These are phyloP conservation scores for Mesembrinibis cayennensis DNA, from an alignment of 2,113 vertebrate species.

Conservation along the genomic window DNA sequence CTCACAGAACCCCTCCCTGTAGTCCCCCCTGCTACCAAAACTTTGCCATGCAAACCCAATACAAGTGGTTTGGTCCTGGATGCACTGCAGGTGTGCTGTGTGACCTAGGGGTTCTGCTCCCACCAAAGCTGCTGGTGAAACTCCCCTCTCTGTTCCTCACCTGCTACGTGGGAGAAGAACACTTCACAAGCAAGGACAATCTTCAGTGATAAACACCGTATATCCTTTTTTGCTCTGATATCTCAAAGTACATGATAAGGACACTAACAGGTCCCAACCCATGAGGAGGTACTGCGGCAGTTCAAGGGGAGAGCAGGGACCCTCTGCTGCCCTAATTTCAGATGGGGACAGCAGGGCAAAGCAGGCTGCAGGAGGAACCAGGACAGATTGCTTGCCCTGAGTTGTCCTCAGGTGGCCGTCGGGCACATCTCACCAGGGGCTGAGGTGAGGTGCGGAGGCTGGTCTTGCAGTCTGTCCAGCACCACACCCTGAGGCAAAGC, in stretches of 20 bases:
- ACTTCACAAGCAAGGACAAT: neutral
- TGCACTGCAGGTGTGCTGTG: neutral
- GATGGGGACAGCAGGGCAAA: neutral
- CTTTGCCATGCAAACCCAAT: neutral
- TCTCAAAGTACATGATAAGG: neutral
- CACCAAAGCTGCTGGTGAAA: neutral
- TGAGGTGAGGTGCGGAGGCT: neutral
- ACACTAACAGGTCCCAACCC: neutral
- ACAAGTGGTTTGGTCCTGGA: neutral
- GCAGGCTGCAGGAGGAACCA: neutral
- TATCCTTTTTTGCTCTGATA: neutral
- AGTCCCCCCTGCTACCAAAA: neutral
- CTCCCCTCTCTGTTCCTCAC: neutral
- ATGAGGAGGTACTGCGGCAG: neutral
- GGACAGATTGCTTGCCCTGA: neutral
- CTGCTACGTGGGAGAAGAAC: neutral
- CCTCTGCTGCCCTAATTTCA: neutral
- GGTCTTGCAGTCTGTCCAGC: neutral
- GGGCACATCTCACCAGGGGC: accelerated
- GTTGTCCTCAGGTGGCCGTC: accelerated
- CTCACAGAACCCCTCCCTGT: neutral
- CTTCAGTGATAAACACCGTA: neutral
- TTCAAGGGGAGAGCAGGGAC: neutral
- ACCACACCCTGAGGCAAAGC: neutral
- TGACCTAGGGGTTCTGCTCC: neutral